Evolutionary conservation across 1,140 invertebrate genomes (phyloP), one percentile per base, ranked within the genome.

Genomic region (Phortica variegata): DNA sequence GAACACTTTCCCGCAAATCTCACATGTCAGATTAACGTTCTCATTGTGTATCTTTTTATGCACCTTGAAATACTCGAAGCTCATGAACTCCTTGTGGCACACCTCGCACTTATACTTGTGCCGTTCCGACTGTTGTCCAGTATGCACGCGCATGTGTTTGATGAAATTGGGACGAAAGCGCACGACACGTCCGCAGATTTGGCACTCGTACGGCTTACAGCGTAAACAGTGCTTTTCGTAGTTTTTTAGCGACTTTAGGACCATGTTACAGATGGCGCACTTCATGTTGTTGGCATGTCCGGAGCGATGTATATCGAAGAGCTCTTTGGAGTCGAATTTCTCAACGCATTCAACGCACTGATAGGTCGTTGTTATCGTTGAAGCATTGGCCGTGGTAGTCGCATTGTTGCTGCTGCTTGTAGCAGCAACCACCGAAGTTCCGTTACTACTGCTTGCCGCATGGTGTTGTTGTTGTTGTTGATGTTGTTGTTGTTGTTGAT

Each of bases 81-180:
- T 77, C 58, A 72, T 66, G 32, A 77, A 78, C 52, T 75, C 69
- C 52, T 74, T 75, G 49, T 72, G 60, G 55, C 77, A 78, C n/a
- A 73, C 56, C 37, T 77, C 71, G 47, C 77, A 78, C 36, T 74
- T 77, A 48, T 65, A 76, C 29, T 76, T 76, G 37, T 71, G 73
- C 33, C 73, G 53, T 46, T 75, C 69, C 50, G 75, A 76, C 29
- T 75, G 65, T 18, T 76, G 69, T 0, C 65, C 68, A 4, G 74
- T 77, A 33, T 77, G 75, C 1, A 73, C 66, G 1, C 66, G 56
- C 68, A 77, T 72, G 32, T 77, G 75, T 37, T 77, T 73, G 0
- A 68, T 76, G 19, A 76, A 75, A 34, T 74, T 75, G 0, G 72
- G 61, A n/a, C 73, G 57, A 29, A 73, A 73, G 15, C 66, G 75